Conservation (phyloP, 2,888 invertebrate species). For the Leucophenga maculata region DNA sequence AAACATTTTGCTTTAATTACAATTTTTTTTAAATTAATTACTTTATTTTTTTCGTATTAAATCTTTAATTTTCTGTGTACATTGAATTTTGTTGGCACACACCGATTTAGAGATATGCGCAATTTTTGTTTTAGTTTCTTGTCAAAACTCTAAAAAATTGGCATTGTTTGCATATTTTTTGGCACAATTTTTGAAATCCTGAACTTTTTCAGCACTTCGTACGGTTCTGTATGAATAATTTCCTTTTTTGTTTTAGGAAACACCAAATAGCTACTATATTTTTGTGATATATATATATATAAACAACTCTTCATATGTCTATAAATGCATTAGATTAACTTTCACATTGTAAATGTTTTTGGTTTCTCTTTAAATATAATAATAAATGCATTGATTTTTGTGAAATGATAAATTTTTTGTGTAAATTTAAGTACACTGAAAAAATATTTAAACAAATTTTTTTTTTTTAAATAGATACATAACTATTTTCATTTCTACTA, state of each 20-base stretch:
- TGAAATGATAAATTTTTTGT: slow-evolving; percentile 2
- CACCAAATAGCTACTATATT: slow-evolving; percentile 39
- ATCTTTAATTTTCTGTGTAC: not conserved
- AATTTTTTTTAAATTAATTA: not conserved
- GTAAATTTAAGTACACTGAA: not conserved
- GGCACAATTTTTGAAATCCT: slow-evolving; percentile 60
- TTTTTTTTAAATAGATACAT: too few species aligned
- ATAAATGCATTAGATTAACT: slow-evolving; percentile 34
- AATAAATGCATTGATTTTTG: slow-evolving; percentile 1
- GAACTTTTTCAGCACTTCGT: slow-evolving; percentile 62
- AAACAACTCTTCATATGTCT: slow-evolving; percentile 14
- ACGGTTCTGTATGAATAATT: slow-evolving; percentile 47
- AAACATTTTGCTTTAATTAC: too few species aligned
- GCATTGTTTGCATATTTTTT: slow-evolving; percentile 67
- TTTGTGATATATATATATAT: slow-evolving; percentile 20
- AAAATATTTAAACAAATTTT: too few species aligned
- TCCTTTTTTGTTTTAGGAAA: slow-evolving; percentile 49
- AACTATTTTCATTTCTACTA: too few species aligned
- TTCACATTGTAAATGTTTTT: too few species aligned
- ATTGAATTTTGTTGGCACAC: slow-evolving; percentile 20
- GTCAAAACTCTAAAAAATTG: slow-evolving; percentile 40
- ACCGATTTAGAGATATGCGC: slow-evolving; percentile 3
- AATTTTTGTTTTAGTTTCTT: not conserved
- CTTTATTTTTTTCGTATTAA: slow-evolving; percentile 6
- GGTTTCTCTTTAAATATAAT: too few species aligned